Conservation (phyloP, 1,140 invertebrate genomes). For the Globodera ellingtonae region DNA sequence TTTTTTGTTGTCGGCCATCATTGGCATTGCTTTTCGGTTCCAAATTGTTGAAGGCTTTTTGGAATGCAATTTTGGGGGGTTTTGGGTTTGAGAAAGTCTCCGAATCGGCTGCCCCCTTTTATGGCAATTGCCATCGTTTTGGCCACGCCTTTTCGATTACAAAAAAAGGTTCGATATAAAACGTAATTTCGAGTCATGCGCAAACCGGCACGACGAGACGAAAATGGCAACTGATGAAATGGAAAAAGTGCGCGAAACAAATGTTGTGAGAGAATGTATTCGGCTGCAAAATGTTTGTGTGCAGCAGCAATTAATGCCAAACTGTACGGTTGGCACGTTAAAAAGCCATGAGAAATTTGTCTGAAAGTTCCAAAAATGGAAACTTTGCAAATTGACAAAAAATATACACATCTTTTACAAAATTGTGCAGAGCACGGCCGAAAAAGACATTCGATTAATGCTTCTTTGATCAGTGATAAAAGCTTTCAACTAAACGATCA, state of each 20-base stretch:
- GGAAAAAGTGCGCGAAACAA: too few relatives aligned
- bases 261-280: background rate
- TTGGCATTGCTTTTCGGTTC: background rate
- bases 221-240: background rate
- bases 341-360: background rate
- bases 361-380: background rate
- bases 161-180: background rate
- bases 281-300: background rate
- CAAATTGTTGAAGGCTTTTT: background rate
- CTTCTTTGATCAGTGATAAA: too few relatives aligned
- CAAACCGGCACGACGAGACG: background rate
- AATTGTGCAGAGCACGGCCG: too few relatives aligned
- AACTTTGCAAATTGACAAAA: too few relatives aligned
- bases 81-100: background rate
- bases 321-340: background rate
- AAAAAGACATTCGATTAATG: too few relatives aligned
- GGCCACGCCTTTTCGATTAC: too few relatives aligned
- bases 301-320: background rate
- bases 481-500: too few relatives aligned
- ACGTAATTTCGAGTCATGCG: background rate
- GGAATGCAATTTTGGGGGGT: background rate
- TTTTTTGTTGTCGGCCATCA: slow-evolving; percentile 17
- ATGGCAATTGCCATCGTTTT: background rate
- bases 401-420: too few relatives aligned
- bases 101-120: background rate